Base-by-base conservation (phyloP, 2,888 invertebrate genomes). In the Celastrina argiolus region DNA sequence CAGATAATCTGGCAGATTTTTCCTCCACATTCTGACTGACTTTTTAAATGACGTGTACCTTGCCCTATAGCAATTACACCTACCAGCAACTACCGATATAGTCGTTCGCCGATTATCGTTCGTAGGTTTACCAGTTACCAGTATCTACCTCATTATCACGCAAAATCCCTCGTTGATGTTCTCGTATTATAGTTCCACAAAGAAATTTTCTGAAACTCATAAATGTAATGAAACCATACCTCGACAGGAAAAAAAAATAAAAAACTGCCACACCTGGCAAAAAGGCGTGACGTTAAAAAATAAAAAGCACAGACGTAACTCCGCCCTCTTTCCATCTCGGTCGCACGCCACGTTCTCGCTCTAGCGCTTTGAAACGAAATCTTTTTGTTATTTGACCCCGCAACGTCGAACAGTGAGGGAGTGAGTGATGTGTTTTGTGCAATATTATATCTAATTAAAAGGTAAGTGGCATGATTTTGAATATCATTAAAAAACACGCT, bases 331-430 rank as follows among this genome's bases (percentile, higher is more conserved):
- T 5, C 61, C 5, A n/a, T 61, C 61, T 39, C 61, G 8, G 6
- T 59, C 87, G 83, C 88, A 85, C 71, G 66, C 18, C 61, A 65
- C n/a, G 61, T 41, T 76, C 73, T 68, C 78, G 58, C 42, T 84
- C 81, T 58, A 75, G 65, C 67, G 56, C 80, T 80, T 80, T 83
- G 87, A 86, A 87, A 88, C 77, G 78, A 75, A 78, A 78, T 74
- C 76, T 81, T 81, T 78, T 78, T 87, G 88, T 90, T 85, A 90
- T 89, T 85, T 85, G 89, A 90, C 77, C 81, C 87, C 77, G 68
- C 73, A 77, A 74, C 80, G 74, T 74, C 81, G 71, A 58, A 51
- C 72, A 67, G 84, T 70, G 82, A 87, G 87, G 89, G 87, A 85
- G 90, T 87, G 77, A 74, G 70, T 70, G 69, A 69, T 72, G 72